phyloP scores from a whole-genome alignment of 2,797 vertebrate genomes.

The Valencia hispanica region DNA sequence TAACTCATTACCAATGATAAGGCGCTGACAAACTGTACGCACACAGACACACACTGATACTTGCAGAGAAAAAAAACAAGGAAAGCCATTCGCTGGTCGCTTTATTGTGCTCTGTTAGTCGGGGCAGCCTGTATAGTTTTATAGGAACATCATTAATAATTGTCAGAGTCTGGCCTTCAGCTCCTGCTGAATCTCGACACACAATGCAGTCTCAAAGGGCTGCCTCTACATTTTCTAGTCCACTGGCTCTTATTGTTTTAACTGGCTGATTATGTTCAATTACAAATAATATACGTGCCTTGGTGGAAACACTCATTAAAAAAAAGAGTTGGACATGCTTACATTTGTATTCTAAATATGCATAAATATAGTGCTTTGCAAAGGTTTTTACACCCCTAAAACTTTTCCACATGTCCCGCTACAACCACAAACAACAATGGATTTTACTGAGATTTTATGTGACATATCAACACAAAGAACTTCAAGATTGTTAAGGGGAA shows the following conservation, averaged over 20 bases:
- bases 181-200: conserved; percentile 58
- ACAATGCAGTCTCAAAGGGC: conserved; percentile 62
- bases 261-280: conserved; percentile 73
- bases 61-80: conserved; percentile 32
- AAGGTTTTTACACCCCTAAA: background rate
- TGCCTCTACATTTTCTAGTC: conserved; percentile 69
- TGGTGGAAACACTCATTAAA: conserved; percentile 75
- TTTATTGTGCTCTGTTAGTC: conserved; percentile 54
- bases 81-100: conserved; percentile 39
- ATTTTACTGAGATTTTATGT: background rate
- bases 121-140: conserved; percentile 65
- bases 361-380: background rate
- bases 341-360: conserved; percentile 26
- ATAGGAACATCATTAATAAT: conserved; percentile 76
- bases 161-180: conserved; percentile 72
- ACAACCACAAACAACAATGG: background rate
- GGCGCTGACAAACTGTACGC: conserved; percentile 48
- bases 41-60: conserved; percentile 37
- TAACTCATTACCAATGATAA: conserved; percentile 58
- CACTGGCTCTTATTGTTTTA: conserved; percentile 75
- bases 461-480: background rate
- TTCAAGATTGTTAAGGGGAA: background rate
- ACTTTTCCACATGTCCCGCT: background rate
- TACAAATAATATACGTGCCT: conserved; percentile 81
- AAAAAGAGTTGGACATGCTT: conserved; percentile 49